These are phyloP conservation scores for Riptortus pedestris DNA, from an alignment of 1,140 invertebrate species.

Conservation along the genomic window DNA sequence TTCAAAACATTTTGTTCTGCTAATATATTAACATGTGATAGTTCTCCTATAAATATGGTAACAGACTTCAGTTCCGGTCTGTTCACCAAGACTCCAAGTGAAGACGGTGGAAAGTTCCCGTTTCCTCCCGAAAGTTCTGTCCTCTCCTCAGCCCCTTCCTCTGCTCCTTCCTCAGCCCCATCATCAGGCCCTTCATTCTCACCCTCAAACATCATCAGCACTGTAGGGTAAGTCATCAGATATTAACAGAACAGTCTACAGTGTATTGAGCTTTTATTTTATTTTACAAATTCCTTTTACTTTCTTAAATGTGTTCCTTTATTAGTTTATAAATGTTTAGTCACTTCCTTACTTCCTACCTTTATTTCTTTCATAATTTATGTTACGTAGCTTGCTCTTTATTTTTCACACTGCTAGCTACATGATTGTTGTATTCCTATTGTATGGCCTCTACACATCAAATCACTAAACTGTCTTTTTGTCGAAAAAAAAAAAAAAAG, in stretches of 20 bases:
- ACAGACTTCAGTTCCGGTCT: conserved; percentile 69
- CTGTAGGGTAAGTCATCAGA: conserved; percentile 33
- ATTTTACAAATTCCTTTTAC: conserved; percentile 1
- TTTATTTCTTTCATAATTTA: too few relatives aligned
- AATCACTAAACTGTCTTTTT: too few relatives aligned
- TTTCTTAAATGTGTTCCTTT: too few relatives aligned
- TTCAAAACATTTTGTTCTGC: too few relatives aligned
- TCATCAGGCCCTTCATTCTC: conserved; percentile 30
- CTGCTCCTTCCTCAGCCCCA: conserved; percentile 28
- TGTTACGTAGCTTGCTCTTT: too few relatives aligned
- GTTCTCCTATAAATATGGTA: conserved; percentile 80
- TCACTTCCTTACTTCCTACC: too few relatives aligned
- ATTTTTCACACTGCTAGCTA: too few relatives aligned
- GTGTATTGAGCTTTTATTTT: neutral
- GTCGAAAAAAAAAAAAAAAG: too few relatives aligned
- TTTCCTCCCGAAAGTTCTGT: conserved; percentile 36
- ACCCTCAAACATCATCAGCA: conserved; percentile 34
- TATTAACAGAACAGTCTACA: conserved; percentile 14
- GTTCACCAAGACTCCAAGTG: conserved; percentile 73
- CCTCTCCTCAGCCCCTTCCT: conserved; percentile 23
- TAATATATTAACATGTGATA: conserved; percentile 35
- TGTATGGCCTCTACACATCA: too few relatives aligned
- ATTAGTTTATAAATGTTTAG: too few relatives aligned
- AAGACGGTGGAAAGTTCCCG: conserved; percentile 54
- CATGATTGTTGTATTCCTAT: too few relatives aligned